Conservation (phyloP, 2,797 vertebrate species). For the Sylvia borin region DNA sequence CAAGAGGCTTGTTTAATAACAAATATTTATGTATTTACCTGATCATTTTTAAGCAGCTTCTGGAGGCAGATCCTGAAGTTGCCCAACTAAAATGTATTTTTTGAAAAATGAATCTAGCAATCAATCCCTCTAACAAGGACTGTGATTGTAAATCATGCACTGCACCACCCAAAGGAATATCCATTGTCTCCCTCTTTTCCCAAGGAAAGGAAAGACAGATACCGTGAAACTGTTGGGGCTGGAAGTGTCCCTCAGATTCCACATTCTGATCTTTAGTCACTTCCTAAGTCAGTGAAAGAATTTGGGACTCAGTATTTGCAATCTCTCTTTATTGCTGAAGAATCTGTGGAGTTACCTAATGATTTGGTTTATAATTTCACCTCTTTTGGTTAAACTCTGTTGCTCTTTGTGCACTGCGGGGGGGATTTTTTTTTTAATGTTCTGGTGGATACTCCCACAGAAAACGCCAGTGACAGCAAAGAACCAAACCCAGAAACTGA, state of each 20-base stretch:
- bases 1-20: neutral
- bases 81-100: neutral
- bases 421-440: neutral
- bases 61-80: neutral
- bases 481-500: neutral
- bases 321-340: neutral
- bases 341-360: neutral
- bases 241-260: neutral
- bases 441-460: neutral
- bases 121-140: neutral
- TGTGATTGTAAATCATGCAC: neutral
- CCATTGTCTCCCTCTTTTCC: neutral
- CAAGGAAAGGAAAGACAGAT: neutral
- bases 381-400: neutral
- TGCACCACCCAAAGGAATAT: neutral
- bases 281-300: neutral
- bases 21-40: neutral
- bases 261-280: neutral
- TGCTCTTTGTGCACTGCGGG: neutral
- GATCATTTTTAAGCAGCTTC: neutral
- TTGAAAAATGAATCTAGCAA: neutral
- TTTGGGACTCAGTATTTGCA: neutral
- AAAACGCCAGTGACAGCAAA: neutral
- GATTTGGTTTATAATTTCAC: accelerated
- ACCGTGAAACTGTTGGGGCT: neutral